Conservation (phyloP, 1,140 invertebrate genomes). For the Colletes gigas region DNA sequence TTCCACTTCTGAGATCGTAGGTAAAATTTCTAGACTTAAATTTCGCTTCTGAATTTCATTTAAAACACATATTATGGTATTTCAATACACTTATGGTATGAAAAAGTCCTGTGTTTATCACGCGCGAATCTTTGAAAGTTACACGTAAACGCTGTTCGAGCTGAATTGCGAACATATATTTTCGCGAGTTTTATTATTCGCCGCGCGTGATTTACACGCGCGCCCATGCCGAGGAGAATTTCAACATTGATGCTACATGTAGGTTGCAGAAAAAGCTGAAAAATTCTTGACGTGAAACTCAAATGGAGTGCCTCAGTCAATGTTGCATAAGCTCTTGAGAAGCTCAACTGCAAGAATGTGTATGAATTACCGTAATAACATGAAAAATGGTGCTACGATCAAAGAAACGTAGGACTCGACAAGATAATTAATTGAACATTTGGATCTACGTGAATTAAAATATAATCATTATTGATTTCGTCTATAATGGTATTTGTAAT, state of each 20-base stretch:
- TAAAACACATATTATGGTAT: no score
- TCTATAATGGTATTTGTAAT: background rate
- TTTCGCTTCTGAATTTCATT: no score
- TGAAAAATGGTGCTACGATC: no score
- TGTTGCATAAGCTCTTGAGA: slow-evolving; percentile 15
- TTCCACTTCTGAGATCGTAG: no score
- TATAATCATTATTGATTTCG: background rate
- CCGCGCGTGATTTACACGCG: slow-evolving; percentile 25
- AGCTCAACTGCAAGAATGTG: no score
- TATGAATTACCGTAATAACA: no score
- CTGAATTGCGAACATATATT: slow-evolving; percentile 12
- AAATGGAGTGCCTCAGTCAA: background rate
- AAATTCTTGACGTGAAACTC: no score
- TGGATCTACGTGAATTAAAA: no score
- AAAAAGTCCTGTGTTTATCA: background rate
- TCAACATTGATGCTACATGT: slow-evolving; percentile 20
- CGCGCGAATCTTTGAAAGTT: slow-evolving; percentile 52
- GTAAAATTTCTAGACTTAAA: no score
- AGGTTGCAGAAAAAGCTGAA: background rate
- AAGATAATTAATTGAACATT: slow-evolving; percentile 1
- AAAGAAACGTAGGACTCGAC: background rate
- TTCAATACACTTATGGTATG: no score
- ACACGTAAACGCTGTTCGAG: background rate
- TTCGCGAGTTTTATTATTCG: slow-evolving; percentile 36
- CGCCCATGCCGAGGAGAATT: slow-evolving; percentile 1